Evolutionary conservation across 2,888 invertebrate species (phyloP), one percentile per base, ranked within the genome.

Genomic region (Muschampia plurimacula): DNA sequence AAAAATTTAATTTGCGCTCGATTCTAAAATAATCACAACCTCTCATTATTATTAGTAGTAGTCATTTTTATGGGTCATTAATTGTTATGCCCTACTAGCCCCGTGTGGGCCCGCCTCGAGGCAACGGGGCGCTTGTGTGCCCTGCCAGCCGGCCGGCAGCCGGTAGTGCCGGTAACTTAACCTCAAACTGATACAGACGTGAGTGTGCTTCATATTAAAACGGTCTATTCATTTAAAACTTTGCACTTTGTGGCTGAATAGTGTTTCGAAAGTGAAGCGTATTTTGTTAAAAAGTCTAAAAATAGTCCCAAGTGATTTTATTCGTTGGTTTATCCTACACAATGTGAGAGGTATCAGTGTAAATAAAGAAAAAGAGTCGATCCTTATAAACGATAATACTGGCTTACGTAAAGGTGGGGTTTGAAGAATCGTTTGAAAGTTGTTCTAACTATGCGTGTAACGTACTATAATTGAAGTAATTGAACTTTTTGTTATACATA

Each of bases 151-250:
- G 88, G 81, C 82, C 88, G 88, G 22, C 22, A 22, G 22, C 22
- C 22, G 22, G 22, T 87, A 89, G 86, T 87, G 91, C 88, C 89
- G 89, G 92, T 92, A 91, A 92, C 90, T 91, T 93, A 93, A 94
- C 94, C 94, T 93, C 91, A 94, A 93, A 93, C 89, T 87, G 91
- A 91, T 91, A 90, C 92, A 90, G 92, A 66, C 66, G 60, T 90
- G 91, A 92, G 87, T 88, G 89, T 89, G 91, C 89, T 87, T 89
- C 89, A 86, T 87, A 88, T 89, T 89, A 89, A 87, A 85, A 88
- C 88, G 85, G 85, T 86, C 85, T 83, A 83, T 85, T 86, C 86
- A 81, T 82, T 85, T 83, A 82, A 81, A 86, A 82, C 80, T 81
- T 77, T 78, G 77, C 59, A 72, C 77, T 41, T 60, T 49, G 64